Evolutionary conservation across 2,797 vertebrate species (phyloP).

Genomic region (Gallinago stenura): DNA sequence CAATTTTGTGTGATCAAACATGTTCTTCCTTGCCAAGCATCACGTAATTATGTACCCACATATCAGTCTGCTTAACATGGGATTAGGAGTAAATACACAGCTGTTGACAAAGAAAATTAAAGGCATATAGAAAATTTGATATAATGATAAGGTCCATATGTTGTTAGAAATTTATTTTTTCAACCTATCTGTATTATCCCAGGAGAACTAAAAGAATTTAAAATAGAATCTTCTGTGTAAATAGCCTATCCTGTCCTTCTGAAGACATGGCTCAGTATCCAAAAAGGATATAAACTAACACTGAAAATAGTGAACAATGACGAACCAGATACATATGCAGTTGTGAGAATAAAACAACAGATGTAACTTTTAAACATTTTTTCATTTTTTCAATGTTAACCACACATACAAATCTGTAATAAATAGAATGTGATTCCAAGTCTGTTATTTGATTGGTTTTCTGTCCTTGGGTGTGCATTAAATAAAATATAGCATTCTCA

Average conservation of each 20-base stretch:
- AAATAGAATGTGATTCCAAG: not conserved
- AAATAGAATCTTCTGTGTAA: not conserved
- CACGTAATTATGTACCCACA: accelerated
- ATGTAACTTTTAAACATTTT: not conserved
- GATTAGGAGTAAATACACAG: not conserved
- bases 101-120: not conserved
- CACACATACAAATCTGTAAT: not conserved
- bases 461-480: not conserved
- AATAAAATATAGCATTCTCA: not conserved
- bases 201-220: not conserved
- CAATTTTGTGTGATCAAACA: not conserved
- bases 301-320: not conserved
- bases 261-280: not conserved
- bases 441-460: not conserved
- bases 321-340: not conserved
- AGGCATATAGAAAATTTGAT: not conserved
- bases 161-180: not conserved
- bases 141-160: not conserved
- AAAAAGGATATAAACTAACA: not conserved
- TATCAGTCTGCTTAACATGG: accelerated
- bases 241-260: not conserved
- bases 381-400: not conserved
- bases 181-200: not conserved
- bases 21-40: not conserved
- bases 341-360: not conserved